Base-by-base conservation (phyloP, 1,140 invertebrate genomes). In the Sminthurides bifidus region DNA sequence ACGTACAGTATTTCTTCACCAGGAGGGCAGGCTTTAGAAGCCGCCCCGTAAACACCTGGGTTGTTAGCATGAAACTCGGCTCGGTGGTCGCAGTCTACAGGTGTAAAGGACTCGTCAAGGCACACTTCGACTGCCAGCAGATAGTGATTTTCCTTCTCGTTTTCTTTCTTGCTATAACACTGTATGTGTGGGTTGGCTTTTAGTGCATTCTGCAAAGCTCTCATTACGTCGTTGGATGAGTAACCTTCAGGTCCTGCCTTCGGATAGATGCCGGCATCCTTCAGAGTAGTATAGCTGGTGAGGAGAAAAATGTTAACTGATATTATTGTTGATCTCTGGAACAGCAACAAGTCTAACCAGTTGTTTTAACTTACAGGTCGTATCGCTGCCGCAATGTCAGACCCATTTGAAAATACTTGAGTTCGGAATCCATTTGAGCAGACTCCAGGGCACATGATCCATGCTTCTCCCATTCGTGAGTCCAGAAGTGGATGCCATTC, bases 401-500 rank as follows among this genome's bases (percentile, higher is more conserved):
- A 30, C 50, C 63, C 3, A 15, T 29, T 24, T 53, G 27, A 48
- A 65, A 65, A 41, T 61, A 65, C 24, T 60, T 61, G 8, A 59
- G 37, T 21, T 65, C 63, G 0, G 50, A 43, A 0, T 26, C 38
- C 51, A 65, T 59, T 10, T 35, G n/a, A 26, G 55, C 3, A 2
- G 59, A 33, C 38, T 59, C 23, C 27, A 44, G 54, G 31, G 63
- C 63, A 60, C 63, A 61, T 14, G 56, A 59, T 2, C 63, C 63
- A 48, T 64, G 60, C 45, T 62, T 62, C 4, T 29, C 27, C 63
- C 63, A 65, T 56, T 65, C 63, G 45, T 65, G 63, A n/a, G 19
- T 27, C 63, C 63, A 65, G 44, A 65, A 65, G 5, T 48, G 19
- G 21, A 26, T 55, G n/a, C 30, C 38, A 27, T 61, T 31, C 30